These are phyloP conservation scores for Drosophila pectinifera DNA, from an alignment of 1,140 invertebrate genomes.

Conservation along the genomic window DNA sequence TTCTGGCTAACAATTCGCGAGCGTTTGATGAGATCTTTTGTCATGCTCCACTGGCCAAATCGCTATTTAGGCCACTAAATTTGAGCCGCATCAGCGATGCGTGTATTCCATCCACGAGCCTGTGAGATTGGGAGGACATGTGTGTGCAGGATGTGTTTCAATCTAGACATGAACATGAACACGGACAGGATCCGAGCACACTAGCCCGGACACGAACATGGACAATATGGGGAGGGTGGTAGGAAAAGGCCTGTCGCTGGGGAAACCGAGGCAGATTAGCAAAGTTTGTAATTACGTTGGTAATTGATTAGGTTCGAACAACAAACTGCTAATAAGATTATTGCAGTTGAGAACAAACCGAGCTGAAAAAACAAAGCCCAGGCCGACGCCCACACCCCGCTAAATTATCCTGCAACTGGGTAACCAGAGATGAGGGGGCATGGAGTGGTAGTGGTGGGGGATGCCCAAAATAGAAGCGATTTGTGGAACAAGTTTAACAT, in stretches of 20 bases:
- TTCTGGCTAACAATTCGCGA: constrained; percentile 37
- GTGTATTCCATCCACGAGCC: constrained; percentile 14
- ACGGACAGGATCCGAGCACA: constrained; percentile 3
- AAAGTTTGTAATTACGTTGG: constrained; percentile 85
- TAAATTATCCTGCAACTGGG: constrained; percentile 36
- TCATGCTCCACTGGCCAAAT: constrained; percentile 47
- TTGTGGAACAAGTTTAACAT: constrained; percentile 71
- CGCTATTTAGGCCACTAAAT: constrained; percentile 54
- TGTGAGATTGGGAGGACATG: constrained; percentile 15
- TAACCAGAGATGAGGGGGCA: neutral
- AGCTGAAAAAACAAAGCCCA: constrained; percentile 78
- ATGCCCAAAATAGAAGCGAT: constrained; percentile 79
- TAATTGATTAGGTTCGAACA: constrained; percentile 85
- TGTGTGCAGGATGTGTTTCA: constrained; percentile 35
- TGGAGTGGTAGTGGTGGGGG: neutral
- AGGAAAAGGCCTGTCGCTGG: constrained; percentile 16
- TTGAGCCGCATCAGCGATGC: constrained; percentile 39
- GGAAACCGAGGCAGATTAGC: constrained; percentile 80
- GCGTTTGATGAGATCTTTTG: constrained; percentile 52
- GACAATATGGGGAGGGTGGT: constrained; percentile 1
- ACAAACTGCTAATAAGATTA: constrained; percentile 85
- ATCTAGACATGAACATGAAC: constrained; percentile 49
- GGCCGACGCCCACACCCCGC: constrained; percentile 22
- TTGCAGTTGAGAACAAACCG: constrained; percentile 82
- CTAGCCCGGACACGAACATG: constrained; percentile 21